Conservation (phyloP, 2,113 vertebrate species). For the Caranx ignobilis region DNA sequence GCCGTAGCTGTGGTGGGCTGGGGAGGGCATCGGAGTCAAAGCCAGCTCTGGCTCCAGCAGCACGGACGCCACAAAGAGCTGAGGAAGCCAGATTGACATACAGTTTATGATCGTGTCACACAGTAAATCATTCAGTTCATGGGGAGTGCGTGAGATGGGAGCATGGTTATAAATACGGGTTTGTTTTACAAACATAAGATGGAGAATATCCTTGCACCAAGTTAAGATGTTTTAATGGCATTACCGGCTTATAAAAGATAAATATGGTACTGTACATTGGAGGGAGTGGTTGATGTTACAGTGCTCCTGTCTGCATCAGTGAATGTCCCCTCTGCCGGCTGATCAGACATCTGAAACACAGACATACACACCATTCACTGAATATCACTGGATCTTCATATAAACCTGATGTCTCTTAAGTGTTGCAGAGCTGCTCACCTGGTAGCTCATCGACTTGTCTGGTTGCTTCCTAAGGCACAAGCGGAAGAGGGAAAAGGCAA, state of each 20-base stretch:
- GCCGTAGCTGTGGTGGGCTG: constrained; percentile 93
- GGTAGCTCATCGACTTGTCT: constrained; percentile 86
- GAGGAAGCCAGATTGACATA: constrained; percentile 57
- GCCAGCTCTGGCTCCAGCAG: constrained; percentile 93
- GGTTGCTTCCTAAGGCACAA: constrained; percentile 90
- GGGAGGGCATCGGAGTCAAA: constrained; percentile 93
- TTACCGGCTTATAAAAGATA: neutral
- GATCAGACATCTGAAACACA: constrained; percentile 89
- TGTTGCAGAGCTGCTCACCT: constrained; percentile 81
- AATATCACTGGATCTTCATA: neutral
- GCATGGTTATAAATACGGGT: neutral
- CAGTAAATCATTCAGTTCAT: constrained; percentile 34
- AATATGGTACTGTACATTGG: constrained; percentile 84
- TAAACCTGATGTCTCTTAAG: neutral
- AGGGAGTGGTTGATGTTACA: constrained; percentile 90
- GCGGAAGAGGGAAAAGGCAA: constrained; percentile 86
- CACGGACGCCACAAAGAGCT: constrained; percentile 96
- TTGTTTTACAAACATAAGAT: constrained; percentile 1
- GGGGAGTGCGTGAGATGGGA: neutral
- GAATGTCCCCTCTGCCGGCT: constrained; percentile 86
- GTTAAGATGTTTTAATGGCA: neutral
- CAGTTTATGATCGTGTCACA: constrained; percentile 26
- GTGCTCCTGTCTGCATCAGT: constrained; percentile 90
- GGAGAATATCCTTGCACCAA: neutral
- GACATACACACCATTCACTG: neutral